phyloP scores from a whole-genome alignment of 2,797 vertebrate species.

The Chaetodon trifasciatus region DNA sequence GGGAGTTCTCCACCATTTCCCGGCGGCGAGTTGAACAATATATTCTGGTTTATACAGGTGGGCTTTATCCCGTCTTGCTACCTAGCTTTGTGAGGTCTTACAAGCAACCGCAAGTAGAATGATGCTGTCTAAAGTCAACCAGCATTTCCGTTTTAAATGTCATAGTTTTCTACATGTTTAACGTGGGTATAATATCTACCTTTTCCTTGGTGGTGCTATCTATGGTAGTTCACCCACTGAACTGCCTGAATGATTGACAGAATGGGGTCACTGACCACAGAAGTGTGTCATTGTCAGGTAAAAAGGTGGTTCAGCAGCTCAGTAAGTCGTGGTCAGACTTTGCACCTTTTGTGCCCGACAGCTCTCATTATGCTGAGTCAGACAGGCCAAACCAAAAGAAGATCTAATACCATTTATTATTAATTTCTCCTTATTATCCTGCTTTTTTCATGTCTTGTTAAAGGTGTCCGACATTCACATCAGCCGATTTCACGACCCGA shows the following conservation, averaged over 20 bases:
- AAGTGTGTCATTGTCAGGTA: conserved; percentile 61
- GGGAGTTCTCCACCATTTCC: conserved; percentile 82
- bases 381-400: not conserved
- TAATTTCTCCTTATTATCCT: not conserved
- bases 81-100: not conserved
- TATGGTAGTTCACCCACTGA: conserved; percentile 24
- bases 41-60: conserved; percentile 97
- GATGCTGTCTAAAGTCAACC: not conserved
- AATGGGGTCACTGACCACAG: conserved; percentile 62
- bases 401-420: not conserved
- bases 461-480: conserved; percentile 98
- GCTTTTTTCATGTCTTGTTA: conserved; percentile 23
- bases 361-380: not conserved
- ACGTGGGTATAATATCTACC: not conserved
- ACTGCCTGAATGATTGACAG: conserved; percentile 68
- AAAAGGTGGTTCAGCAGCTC: conserved; percentile 42
- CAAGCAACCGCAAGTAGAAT: not conserved
- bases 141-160: not conserved
- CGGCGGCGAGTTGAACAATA: conserved; percentile 79
- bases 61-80: conserved; percentile 39
- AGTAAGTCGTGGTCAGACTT: conserved; percentile 43
- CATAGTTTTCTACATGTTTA: not conserved
- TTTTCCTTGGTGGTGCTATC: not conserved
- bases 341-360: conserved; percentile 23
- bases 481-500: conserved; percentile 92